phyloP scores from a whole-genome alignment of 92 coral and sea anemone genomes.

The Chrysogorgia sp. region DNA sequence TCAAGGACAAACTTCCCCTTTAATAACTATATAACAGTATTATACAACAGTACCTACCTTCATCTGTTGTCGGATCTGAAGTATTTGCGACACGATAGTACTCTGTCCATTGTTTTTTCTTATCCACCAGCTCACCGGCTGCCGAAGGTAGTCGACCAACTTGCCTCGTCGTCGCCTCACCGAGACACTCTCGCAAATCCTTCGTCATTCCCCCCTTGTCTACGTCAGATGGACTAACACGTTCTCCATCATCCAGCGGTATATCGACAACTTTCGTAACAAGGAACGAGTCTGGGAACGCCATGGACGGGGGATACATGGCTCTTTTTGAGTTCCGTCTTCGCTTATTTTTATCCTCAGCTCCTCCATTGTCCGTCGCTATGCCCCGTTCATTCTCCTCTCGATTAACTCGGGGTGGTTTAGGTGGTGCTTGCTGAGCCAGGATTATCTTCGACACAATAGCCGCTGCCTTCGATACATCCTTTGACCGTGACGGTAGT shows the following conservation, averaged over 20 bases:
- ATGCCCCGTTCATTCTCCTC: background rate
- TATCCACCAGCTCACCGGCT: background rate
- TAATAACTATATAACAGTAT: background rate
- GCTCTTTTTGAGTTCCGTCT: slow-evolving; percentile 76
- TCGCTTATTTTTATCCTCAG: slow-evolving; percentile 43
- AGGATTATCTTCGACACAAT: background rate
- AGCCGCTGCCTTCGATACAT: background rate
- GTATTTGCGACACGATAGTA: slow-evolving; percentile 28
- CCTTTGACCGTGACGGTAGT: background rate
- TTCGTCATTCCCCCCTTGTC: slow-evolving; percentile 29
- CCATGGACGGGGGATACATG: slow-evolving; percentile 93
- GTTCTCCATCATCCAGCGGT: slow-evolving; percentile 59
- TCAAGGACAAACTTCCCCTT: too few relatives aligned
- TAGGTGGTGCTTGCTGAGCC: slow-evolving; percentile 28
- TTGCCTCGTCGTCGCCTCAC: slow-evolving; percentile 32
- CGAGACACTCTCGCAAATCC: slow-evolving; percentile 28
- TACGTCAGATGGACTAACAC: slow-evolving; percentile 9
- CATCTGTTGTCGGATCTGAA: background rate
- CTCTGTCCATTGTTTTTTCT: slow-evolving; percentile 37
- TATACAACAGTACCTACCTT: slow-evolving; percentile 3
- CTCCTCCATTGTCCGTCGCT: background rate
- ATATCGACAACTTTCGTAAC: slow-evolving; percentile 78
- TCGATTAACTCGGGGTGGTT: slow-evolving; percentile 43
- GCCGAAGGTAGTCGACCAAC: slow-evolving; percentile 20
- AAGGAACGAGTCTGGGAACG: slow-evolving; percentile 65